Evolutionary conservation across 2,113 vertebrate species (phyloP).

Genomic region (Bombycilla garrulus): DNA sequence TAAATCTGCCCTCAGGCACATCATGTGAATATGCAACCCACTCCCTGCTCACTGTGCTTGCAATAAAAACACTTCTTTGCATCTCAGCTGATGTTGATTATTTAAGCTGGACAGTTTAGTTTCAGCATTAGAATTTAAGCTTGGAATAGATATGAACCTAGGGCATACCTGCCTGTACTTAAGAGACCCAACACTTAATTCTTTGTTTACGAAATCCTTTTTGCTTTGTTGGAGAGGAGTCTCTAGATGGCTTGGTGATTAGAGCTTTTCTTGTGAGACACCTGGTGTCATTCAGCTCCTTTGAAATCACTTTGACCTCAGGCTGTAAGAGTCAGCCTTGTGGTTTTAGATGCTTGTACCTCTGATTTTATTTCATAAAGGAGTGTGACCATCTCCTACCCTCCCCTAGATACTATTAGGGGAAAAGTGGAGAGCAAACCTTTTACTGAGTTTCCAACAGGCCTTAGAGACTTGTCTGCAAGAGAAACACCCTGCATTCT

Average conservation of each 20-base stretch:
- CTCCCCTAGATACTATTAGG: neutral
- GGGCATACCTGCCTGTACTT: neutral
- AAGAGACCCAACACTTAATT: neutral
- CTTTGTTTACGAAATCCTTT: neutral
- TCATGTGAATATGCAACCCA: constrained; percentile 48
- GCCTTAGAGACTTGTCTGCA: neutral
- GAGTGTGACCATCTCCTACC: neutral
- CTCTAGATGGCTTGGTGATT: neutral
- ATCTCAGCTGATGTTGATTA: constrained; percentile 60
- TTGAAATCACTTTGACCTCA: neutral
- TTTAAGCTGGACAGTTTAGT: constrained; percentile 36
- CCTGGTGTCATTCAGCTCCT: neutral
- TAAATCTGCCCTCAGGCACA: constrained; percentile 26
- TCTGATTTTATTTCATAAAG: neutral
- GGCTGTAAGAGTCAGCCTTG: neutral
- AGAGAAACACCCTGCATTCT: neutral
- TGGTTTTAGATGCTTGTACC: neutral
- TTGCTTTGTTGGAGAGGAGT: neutral
- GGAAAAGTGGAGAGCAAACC: neutral
- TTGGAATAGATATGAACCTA: neutral
- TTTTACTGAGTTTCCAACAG: neutral
- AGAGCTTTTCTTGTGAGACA: neutral
- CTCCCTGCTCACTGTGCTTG: constrained; percentile 71
- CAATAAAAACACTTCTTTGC: constrained; percentile 77
- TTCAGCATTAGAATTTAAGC: neutral